A percentile compares a stretch with the other conserved stretches of the same genome.
Conservation (phyloP, 2,888 invertebrate species). For the Volucella inflata region DNA sequence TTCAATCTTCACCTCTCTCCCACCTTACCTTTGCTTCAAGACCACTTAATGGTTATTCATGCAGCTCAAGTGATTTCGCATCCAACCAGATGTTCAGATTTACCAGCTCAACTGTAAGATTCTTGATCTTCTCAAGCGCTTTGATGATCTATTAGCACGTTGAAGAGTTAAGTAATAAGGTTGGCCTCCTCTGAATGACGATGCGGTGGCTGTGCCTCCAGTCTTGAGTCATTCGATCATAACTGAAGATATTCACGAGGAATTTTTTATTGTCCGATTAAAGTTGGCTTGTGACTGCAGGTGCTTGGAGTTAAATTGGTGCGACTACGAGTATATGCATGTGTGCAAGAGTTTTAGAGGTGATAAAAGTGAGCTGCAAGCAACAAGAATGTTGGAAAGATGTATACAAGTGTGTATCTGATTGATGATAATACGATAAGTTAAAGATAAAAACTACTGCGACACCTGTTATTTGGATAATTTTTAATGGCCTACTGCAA, state of each 20-base stretch:
- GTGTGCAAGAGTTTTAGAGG: conserved; percentile 31
- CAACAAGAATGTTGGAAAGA: conserved; percentile 10
- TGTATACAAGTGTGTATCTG: not conserved
- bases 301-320: conserved; percentile 24
- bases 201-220: not conserved
- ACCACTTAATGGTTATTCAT: too few species aligned
- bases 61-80: too few species aligned
- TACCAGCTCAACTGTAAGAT: conserved; percentile 23
- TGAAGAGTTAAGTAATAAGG: conserved; percentile 68
- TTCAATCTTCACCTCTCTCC: conserved; percentile 20
- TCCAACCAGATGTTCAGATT: conserved; percentile 51
- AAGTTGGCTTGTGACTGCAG: conserved; percentile 34
- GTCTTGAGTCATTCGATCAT: conserved; percentile 26
- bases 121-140: conserved; percentile 40
- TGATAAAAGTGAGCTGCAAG: conserved; percentile 30
- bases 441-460: too few species aligned
- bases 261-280: conserved; percentile 35
- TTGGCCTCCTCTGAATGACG: conserved; percentile 41
- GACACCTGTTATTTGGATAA: too few species aligned
- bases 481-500: too few species aligned
- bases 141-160: conserved; percentile 68
- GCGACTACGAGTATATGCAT: not conserved
- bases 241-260: not conserved
- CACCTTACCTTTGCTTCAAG: too few species aligned
- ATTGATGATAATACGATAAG: not conserved